A percentile compares a stretch with the other conserved stretches of the same genome.
Evolutionary conservation across 2,113 vertebrate species (phyloP).

Genomic region (Alces alces): DNA sequence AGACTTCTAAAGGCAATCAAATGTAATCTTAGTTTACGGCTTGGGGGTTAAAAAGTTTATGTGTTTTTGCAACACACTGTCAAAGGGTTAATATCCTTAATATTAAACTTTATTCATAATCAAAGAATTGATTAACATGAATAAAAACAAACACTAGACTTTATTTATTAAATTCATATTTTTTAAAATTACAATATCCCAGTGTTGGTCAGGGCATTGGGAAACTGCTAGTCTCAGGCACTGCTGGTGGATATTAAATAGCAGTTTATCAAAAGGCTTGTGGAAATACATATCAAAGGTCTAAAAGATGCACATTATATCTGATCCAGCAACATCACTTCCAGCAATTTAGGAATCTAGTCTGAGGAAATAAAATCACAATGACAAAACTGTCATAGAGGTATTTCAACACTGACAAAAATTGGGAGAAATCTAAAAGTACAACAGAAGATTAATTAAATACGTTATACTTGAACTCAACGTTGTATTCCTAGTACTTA

Average conservation of each 20-base stretch:
- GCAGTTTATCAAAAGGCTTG: not conserved
- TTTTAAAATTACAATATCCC: not conserved
- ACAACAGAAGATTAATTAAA: not conserved
- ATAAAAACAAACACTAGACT: not conserved
- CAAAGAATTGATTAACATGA: not conserved
- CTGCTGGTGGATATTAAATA: not conserved
- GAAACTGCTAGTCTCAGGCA: not conserved
- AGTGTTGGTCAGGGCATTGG: not conserved
- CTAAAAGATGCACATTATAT: not conserved
- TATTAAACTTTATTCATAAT: constrained; percentile 20
- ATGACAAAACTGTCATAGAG: not conserved
- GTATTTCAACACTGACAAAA: constrained; percentile 47
- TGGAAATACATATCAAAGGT: not conserved
- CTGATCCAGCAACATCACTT: not conserved
- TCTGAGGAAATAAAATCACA: constrained; percentile 6
- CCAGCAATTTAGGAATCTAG: not conserved
- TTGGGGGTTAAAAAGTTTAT: constrained; percentile 42
- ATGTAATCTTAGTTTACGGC: constrained; percentile 26
- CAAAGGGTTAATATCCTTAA: constrained; percentile 17
- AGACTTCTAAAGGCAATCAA: constrained; percentile 20
- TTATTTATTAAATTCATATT: constrained; percentile 21
- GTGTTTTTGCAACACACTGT: constrained; percentile 53
- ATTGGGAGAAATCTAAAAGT: constrained; percentile 9
- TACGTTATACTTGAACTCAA: not conserved
- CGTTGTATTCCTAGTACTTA: not conserved